Percentiles rank a stretch among this genome's conserved stretches.
Conservation (phyloP, 2,797 vertebrate species). For the Enteromius treurensis region DNA sequence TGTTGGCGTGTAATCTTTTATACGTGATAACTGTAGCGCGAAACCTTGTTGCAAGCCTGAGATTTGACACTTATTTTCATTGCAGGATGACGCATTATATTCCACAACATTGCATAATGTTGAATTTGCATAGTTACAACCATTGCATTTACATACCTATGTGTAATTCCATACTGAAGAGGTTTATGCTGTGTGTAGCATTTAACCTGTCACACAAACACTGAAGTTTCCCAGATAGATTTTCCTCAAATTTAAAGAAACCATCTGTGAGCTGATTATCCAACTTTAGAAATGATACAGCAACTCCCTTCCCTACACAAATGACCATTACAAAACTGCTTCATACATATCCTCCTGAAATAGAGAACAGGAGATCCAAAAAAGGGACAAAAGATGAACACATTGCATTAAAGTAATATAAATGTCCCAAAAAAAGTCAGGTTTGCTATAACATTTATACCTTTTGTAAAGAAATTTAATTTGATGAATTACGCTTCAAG, state of each 20-base stretch:
- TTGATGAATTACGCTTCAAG: neutral
- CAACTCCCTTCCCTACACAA: constrained; percentile 42
- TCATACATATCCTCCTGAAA: constrained; percentile 39
- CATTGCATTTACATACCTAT: neutral
- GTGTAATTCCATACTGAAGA: neutral
- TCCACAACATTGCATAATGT: neutral
- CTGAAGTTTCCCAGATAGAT: constrained; percentile 40
- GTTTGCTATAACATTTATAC: neutral
- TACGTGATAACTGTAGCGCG: neutral
- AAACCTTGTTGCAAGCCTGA: too few species aligned
- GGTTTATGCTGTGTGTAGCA: constrained; percentile 14
- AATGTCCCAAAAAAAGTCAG: neutral
- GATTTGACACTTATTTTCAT: neutral
- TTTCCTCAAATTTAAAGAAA: constrained; percentile 74
- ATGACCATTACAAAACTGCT: constrained; percentile 35
- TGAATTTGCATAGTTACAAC: neutral
- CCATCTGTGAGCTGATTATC: constrained; percentile 72
- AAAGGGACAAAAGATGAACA: constrained; percentile 10
- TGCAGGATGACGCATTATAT: neutral
- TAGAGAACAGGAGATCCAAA: constrained; percentile 32
- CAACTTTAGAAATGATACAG: constrained; percentile 69
- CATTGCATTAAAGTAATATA: constrained; percentile 48
- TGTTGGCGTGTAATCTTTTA: neutral
- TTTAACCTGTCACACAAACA: constrained; percentile 25
- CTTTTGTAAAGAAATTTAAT: neutral